These are phyloP conservation scores for Platygyra sinensis DNA, from an alignment of 64 coral and sea anemone species.

Conservation along the genomic window DNA sequence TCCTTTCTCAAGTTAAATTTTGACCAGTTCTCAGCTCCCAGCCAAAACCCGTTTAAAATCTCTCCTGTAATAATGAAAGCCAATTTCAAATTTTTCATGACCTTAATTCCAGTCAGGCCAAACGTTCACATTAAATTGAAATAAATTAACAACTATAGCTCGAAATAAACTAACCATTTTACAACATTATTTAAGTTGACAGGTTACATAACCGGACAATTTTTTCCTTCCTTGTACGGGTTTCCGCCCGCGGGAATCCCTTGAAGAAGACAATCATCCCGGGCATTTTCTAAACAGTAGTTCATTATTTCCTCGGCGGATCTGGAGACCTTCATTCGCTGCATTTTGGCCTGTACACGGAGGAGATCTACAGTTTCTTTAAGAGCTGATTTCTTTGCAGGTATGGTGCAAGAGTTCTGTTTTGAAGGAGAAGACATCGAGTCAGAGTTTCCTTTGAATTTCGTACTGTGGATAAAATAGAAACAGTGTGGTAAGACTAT, in stretches of 20 bases:
- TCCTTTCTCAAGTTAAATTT: too few species aligned
- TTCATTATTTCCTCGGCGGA: slow-evolving; percentile 69
- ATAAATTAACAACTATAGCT: not conserved
- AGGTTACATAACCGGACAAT: slow-evolving; percentile 76
- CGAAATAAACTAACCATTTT: not conserved
- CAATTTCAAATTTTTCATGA: too few species aligned
- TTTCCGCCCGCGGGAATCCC: slow-evolving; percentile 69
- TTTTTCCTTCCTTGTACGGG: slow-evolving; percentile 76
- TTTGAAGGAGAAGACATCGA: slow-evolving; percentile 29
- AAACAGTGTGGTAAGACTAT: not conserved
- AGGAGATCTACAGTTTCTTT: slow-evolving; percentile 78
- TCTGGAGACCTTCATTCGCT: slow-evolving; percentile 73
- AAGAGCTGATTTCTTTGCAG: slow-evolving; percentile 49
- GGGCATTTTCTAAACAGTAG: slow-evolving; percentile 75
- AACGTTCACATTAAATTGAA: too few species aligned
- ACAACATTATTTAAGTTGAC: not conserved
- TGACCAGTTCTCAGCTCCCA: too few species aligned
- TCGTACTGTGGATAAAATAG: not conserved
- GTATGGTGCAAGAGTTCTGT: slow-evolving; percentile 21
- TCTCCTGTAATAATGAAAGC: too few species aligned
- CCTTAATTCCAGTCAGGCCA: too few species aligned
- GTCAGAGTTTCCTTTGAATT: not conserved
- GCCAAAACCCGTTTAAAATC: too few species aligned
- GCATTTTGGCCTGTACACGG: slow-evolving; percentile 57
- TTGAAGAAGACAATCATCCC: slow-evolving; percentile 79